Evolutionary conservation across 2,888 invertebrate genomes (phyloP).

Genomic region (Scelioninae gen. 1): DNA sequence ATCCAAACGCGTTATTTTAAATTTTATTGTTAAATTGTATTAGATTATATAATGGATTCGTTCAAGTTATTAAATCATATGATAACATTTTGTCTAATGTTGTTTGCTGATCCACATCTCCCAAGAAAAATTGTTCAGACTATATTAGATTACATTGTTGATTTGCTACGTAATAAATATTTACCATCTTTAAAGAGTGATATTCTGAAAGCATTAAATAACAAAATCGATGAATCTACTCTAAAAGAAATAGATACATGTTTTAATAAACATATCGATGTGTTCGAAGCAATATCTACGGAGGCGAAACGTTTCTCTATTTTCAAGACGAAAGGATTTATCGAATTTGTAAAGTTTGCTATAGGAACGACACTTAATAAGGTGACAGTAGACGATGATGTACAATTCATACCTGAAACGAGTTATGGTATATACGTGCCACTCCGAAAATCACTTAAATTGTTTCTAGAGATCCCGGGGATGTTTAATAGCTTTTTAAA

Average conservation of each 20-base stretch:
- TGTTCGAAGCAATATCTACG: constrained; percentile 10
- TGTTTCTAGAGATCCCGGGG: too few relatives aligned
- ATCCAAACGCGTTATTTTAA: too few relatives aligned
- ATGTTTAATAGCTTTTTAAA: too few relatives aligned
- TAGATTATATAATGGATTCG: too few relatives aligned
- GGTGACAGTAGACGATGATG: background rate
- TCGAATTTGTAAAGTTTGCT: constrained; percentile 22
- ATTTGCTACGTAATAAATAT: constrained; percentile 2
- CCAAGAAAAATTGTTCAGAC: constrained; percentile 19
- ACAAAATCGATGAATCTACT: background rate
- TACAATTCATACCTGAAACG: background rate
- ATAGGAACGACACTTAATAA: constrained; percentile 9
- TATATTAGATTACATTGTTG: background rate
- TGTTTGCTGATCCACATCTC: too few relatives aligned
- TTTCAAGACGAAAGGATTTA: constrained; percentile 10
- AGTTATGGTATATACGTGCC: background rate
- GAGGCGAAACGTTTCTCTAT: constrained; percentile 25
- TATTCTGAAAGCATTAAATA: constrained; percentile 16
- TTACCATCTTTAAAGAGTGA: constrained; percentile 10
- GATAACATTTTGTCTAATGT: background rate
- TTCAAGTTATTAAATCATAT: too few relatives aligned
- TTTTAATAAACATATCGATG: constrained; percentile 9
- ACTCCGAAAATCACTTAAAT: background rate
- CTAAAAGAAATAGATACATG: constrained; percentile 13
- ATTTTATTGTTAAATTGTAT: too few relatives aligned